Evolutionary conservation across 2,888 invertebrate genomes (phyloP), one percentile per base, ranked within the genome.

Genomic region (Drosophila neotestacea): DNA sequence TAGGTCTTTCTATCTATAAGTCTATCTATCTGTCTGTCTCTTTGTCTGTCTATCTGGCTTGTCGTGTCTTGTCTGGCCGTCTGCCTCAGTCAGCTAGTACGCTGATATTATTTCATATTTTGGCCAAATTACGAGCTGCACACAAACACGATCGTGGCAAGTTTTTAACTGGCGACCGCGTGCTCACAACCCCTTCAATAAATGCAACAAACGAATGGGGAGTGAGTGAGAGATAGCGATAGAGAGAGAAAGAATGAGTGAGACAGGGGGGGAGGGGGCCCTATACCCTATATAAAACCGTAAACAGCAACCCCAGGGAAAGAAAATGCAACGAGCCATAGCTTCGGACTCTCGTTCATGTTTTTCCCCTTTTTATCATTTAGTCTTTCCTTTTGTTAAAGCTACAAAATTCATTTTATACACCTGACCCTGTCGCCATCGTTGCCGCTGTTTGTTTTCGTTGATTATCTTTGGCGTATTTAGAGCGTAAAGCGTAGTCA

Each of bases 401-500:
- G 60, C 58, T 36, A 56, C 56, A 59, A 73, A 77, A 54, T 79
- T 75, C 75, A 79, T 61, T 83, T 85, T 76, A 84, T 84, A 89
- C 84, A 84, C 84, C 84, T 89, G 84, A 84, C 84, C 84, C 89
- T 77, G 81, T 80, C 81, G 81, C 78, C 79, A 78, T 81, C 74
- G 74, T 66, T 64, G 73, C 71, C 74, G 79, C 70, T 85, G 90
- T 85, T 85, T 86, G 85, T 86, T 87, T 88, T 84, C 76, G 90
- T 85, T 91, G 89, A 91, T 91, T 91, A 89, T 91, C 89, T 91
- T 85, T 72, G 81, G 90, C 90, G 91, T 91, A 91, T 91, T 89
- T 91, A 91, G 91, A 91, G 91, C 91, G 91, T 91, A 91, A 91
- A 91, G 90, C 83, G 87, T 84, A 87, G 89, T 90, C 90, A 88